phyloP scores from a whole-genome alignment of 1,140 invertebrate species.

The Ceratoteleas bidentatus region DNA sequence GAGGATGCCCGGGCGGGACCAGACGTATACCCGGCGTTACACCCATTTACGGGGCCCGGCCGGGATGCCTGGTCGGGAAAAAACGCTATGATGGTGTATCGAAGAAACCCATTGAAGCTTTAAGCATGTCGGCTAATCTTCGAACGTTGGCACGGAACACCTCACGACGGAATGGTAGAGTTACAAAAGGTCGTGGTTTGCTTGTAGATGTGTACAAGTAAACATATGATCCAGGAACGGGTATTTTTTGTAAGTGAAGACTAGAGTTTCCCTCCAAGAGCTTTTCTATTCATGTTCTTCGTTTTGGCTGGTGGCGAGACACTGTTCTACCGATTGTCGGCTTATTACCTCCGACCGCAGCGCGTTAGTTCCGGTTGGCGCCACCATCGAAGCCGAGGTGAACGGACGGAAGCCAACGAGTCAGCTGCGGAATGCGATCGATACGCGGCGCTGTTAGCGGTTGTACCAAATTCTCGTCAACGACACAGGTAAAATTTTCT shows the following conservation, averaged over 20 bases:
- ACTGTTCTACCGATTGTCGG: neutral
- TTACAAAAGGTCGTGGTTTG: neutral
- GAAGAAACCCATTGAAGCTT: neutral
- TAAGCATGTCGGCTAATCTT: neutral
- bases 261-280: neutral
- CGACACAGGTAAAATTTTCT: too few relatives aligned
- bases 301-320: neutral
- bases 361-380: too few relatives aligned
- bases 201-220: neutral
- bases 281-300: neutral
- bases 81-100: neutral
- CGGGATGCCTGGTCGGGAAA: too few relatives aligned
- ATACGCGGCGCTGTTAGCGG: neutral
- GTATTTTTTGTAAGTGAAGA: neutral
- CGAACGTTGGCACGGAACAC: neutral
- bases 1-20: too few relatives aligned
- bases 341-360: neutral
- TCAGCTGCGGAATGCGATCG: too few relatives aligned
- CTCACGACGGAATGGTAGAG: neutral
- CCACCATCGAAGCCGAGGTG: too few relatives aligned
- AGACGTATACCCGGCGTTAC: too few relatives aligned
- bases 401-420: too few relatives aligned
- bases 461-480: too few relatives aligned
- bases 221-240: neutral
- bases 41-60: too few relatives aligned